phyloP scores from a whole-genome alignment of 2,797 vertebrate genomes.

The Leptodactylus fallax region DNA sequence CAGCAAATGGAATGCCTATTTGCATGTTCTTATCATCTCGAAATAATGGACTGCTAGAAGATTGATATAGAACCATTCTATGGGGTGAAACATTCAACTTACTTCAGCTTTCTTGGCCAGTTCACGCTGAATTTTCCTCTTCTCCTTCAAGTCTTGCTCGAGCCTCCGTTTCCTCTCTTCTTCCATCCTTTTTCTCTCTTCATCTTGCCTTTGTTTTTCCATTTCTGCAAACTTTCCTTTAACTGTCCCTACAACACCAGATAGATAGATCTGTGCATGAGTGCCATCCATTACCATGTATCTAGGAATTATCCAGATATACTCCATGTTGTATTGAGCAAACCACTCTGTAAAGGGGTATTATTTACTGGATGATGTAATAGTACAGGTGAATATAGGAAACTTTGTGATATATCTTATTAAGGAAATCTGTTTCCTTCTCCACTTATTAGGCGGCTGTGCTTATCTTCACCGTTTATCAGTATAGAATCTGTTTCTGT shows the following conservation, averaged over 20 bases:
- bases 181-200: slow-evolving; percentile 87
- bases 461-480: no score
- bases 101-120: slow-evolving; percentile 93
- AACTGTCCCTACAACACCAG: slow-evolving; percentile 84
- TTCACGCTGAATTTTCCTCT: slow-evolving; percentile 95
- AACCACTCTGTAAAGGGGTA: neutral
- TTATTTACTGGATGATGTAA: no score
- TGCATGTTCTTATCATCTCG: no score
- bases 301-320: neutral
- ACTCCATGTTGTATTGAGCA: neutral
- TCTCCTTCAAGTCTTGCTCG: slow-evolving; percentile 91
- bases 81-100: slow-evolving; percentile 1
- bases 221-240: slow-evolving; percentile 98
- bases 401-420: no score
- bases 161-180: slow-evolving; percentile 90
- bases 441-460: no score
- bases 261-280: neutral
- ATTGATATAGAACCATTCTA: no score
- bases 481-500: no score
- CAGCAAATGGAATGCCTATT: no score
- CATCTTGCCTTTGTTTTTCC: slow-evolving; percentile 96
- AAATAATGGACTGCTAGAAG: no score
- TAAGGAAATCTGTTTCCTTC: no score
- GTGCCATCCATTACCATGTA: neutral
- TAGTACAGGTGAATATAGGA: no score